Base-by-base conservation (phyloP, 1,140 invertebrate genomes). In the Eumeta japonica region DNA sequence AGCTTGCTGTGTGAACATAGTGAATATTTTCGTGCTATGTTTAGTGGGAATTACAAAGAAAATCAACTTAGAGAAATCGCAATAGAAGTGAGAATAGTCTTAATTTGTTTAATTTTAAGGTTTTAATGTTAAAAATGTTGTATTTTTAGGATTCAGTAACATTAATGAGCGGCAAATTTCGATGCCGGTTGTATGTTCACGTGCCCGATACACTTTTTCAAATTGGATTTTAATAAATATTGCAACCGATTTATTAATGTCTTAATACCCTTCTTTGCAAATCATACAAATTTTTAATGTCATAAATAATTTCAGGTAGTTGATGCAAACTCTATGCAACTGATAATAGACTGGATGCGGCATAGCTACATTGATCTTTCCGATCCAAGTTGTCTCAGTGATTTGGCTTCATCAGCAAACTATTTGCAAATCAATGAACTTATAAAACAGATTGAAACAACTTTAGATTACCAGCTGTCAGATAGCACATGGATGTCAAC, bases 1-100 rank as follows among this genome's bases (percentile, higher is more conserved):
- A n/a, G n/a, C n/a, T 28, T 47, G 12, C 43, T 74, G 13, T 62
- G 58, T 46, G 56, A 74, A 51, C 41, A 67, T 30, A 74, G 68
- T 41, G 66, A 71, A 43, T 74, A 71, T 57, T 74, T 74, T 46
- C 49, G 53, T 10, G 68, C 66, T 24, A 74, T 74, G 68, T 74
- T 74, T 41, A 70, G 56, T 37, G 68, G 68, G 0, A 59, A 55
- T 46, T 74, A 64, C 42, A 46, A 61, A 12, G 68, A 74, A 56
- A 59, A 62, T 37, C 41, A 58, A 10, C 48, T 58, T 45, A 24
- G 58, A 24, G 44, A 60, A 58, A 61, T 73, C 29, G 40, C 29
- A 18, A 71, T 73, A 28, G 56, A 70, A 44, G 68, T 73, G 58
- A 55, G 62, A 43, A 30, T 11, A 7, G n/a, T n/a, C n/a, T n/a